Evolutionary conservation across 2,113 vertebrate genomes (phyloP), one percentile per base, ranked within the genome.

Genomic region (Bufo bufo): DNA sequence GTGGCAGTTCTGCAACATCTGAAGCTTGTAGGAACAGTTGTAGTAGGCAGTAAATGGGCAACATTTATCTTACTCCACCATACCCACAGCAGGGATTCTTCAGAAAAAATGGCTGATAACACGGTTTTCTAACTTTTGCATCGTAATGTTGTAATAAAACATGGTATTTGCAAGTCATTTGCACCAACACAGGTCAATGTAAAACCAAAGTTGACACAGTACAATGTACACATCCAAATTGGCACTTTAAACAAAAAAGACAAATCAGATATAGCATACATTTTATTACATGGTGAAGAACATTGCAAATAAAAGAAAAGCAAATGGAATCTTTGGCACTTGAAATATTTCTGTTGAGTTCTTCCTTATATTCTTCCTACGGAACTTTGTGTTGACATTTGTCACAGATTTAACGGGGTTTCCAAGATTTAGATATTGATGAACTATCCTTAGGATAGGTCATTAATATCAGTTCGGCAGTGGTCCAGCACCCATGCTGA

Each of bases 231-330:
- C 16, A 47, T 74, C 10, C 23, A 43, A 16, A n/a, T 13, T 43
- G 2, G 1, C 2, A 66, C 20, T 16, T 71, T 33, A 49, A 61
- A 52, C 11, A 58, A 79, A 20, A 61, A 71, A 86, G 20, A 49
- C 61, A 47, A 52, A 19, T 20, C 9, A 14, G 23, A 20, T 71
- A 87, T 71, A 87, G 77, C 63, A 58, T 43, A 58, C 9, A 71
- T 69, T 87, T 87, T 87, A 87, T 87, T 87, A 52, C 54, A 69
- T 80, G 85, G 69, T 80, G 77, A 79, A 52, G 17, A 87, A 87
- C 85, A 81, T 71, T 86, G 85, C 59, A 86, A 86, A 77, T 49
- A 65, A 86, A 85, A 45, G 19, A 20, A 65, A 77, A 85, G 74
- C 69, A 77, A 85, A 69, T 52, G 43, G 23, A 80, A 71, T 87